Percentiles rank a stretch among this genome's conserved stretches.
phyloP scores from a whole-genome alignment of 2,888 invertebrate genomes.

The Thereva nobilitata region DNA sequence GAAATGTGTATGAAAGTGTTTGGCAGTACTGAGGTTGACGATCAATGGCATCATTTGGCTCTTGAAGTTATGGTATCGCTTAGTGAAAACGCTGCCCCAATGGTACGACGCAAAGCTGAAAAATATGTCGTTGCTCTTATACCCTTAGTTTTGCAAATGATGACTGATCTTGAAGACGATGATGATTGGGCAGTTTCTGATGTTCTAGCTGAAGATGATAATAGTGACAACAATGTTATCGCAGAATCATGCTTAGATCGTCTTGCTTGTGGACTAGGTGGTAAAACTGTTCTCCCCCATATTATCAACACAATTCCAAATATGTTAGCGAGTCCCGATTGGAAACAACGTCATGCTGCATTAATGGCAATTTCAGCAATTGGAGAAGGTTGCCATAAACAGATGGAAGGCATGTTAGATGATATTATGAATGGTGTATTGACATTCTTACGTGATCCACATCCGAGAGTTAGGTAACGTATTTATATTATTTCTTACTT shows the following conservation, averaged over 20 bases:
- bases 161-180: slow-evolving; percentile 94
- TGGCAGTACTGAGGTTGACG: slow-evolving; percentile 70
- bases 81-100: slow-evolving; percentile 93
- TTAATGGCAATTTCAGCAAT: slow-evolving; percentile 98
- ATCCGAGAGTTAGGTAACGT: slow-evolving; percentile 53
- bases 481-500: background rate
- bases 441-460: slow-evolving; percentile 78
- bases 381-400: slow-evolving; percentile 97
- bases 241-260: slow-evolving; percentile 97
- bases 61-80: slow-evolving; percentile 78
- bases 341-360: slow-evolving; percentile 93
- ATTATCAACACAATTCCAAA: slow-evolving; percentile 83
- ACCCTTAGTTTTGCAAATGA: slow-evolving; percentile 86
- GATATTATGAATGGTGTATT: slow-evolving; percentile 91
- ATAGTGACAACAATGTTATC: slow-evolving; percentile 91
- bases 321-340: slow-evolving; percentile 82
- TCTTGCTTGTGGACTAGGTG: slow-evolving; percentile 95
- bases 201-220: slow-evolving; percentile 89
- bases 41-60: slow-evolving; percentile 86
- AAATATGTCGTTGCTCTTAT: slow-evolving; percentile 81
- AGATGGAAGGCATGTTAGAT: slow-evolving; percentile 94
- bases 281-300: slow-evolving; percentile 85
- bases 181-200: slow-evolving; percentile 86
- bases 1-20: slow-evolving; percentile 85
- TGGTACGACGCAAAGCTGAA: slow-evolving; percentile 90